Evolutionary conservation across 2,113 vertebrate species (phyloP).

Genomic region (Callorhinus ursinus): DNA sequence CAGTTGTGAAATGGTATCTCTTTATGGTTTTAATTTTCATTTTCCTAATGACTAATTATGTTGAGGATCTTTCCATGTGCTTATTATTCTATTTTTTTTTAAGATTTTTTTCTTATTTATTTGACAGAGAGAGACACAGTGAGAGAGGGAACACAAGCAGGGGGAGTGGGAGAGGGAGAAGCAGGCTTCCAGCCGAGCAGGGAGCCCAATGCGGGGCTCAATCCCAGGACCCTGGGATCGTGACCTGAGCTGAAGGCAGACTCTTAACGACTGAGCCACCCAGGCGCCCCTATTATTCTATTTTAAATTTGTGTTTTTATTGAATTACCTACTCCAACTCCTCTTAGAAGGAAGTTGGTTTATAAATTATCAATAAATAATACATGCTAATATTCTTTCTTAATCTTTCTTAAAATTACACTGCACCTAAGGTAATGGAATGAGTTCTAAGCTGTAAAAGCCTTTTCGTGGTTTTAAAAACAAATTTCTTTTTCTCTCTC

Average conservation of each 20-base stretch:
- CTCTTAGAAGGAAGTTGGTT: background rate
- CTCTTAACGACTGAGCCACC: too few relatives aligned
- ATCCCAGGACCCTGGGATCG: too few relatives aligned
- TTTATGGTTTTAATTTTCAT: background rate
- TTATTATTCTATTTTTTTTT: background rate
- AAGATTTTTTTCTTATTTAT: too few relatives aligned
- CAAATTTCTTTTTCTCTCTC: background rate
- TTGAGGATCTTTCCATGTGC: background rate
- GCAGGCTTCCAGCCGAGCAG: too few relatives aligned
- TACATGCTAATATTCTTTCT: background rate
- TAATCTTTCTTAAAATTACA: conserved; percentile 22
- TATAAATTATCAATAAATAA: conserved; percentile 51
- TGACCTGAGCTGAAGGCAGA: too few relatives aligned
- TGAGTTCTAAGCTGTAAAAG: background rate
- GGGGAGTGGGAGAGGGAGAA: too few relatives aligned
- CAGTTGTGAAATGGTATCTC: background rate
- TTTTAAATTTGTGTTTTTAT: background rate
- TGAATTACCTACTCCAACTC: background rate
- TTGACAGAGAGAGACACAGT: too few relatives aligned
- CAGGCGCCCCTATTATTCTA: background rate
- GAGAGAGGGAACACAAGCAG: too few relatives aligned
- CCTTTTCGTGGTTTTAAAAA: conserved; percentile 41
- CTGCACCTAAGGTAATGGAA: background rate
- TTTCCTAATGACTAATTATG: conserved; percentile 18
- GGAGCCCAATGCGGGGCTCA: too few relatives aligned